Evolutionary conservation across 1,140 invertebrate species (phyloP).

Genomic region (Dufourea novaeangliae): DNA sequence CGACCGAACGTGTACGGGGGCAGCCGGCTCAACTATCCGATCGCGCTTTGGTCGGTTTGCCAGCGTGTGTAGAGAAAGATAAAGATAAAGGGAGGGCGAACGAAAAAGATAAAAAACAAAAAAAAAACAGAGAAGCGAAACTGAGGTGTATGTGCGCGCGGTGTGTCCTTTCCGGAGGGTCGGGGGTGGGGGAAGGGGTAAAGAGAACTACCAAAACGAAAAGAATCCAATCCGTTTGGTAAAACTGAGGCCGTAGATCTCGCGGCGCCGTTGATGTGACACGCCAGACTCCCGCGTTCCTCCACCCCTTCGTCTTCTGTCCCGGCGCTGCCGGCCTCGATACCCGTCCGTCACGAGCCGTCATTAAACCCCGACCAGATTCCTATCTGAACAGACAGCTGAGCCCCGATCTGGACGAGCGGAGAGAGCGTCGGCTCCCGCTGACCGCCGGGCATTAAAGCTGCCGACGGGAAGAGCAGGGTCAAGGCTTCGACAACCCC

Average conservation of each 20-base stretch:
- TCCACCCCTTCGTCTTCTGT: constrained; percentile 56
- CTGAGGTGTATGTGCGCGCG: background rate
- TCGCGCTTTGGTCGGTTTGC: constrained; percentile 22
- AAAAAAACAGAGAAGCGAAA: constrained; percentile 18
- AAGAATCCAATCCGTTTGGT: constrained; percentile 66
- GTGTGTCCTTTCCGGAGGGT: background rate
- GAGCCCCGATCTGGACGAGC: constrained; percentile 62
- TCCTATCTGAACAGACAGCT: constrained; percentile 74
- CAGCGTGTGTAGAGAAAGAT: background rate
- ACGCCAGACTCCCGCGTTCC: constrained; percentile 60
- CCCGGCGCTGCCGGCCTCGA: constrained; percentile 65
- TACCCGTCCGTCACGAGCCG: constrained; percentile 76
- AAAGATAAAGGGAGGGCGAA: background rate
- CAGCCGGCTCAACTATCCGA: constrained; percentile 25
- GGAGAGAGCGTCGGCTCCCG: constrained; percentile 59
- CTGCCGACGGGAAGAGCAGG: constrained; percentile 67
- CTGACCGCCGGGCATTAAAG: constrained; percentile 65
- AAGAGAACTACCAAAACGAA: constrained; percentile 55
- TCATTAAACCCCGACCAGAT: constrained; percentile 76
- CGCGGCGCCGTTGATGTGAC: constrained; percentile 77
- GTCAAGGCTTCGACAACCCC: constrained; percentile 74
- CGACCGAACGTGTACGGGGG: constrained; percentile 25
- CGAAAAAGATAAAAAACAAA: constrained; percentile 2
- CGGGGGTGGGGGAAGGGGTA: background rate
- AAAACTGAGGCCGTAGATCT: constrained; percentile 74